A percentile compares a stretch with the other conserved stretches of the same genome.
Evolutionary conservation across 2,888 invertebrate species (phyloP).

Genomic region (Ochropacha duplaris): DNA sequence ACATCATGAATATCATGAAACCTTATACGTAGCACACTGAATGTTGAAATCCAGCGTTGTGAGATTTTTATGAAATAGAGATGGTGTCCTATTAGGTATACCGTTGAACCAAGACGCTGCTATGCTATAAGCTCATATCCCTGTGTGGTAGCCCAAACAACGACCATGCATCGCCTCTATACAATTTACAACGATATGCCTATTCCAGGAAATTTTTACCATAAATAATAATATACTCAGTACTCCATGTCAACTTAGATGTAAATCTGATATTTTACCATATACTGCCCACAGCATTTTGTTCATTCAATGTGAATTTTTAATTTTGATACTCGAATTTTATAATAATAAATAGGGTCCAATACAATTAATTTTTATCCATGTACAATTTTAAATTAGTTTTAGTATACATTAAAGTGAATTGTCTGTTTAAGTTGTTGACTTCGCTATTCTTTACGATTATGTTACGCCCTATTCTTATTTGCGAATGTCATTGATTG

Average conservation of each 20-base stretch:
- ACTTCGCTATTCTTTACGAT: background rate
- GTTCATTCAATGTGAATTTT: background rate
- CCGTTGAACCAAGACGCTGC: background rate
- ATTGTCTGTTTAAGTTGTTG: background rate
- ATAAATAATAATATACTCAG: background rate
- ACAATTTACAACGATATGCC: background rate
- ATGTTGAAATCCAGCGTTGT: background rate
- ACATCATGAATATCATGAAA: conserved; percentile 80
- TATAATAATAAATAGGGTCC: background rate
- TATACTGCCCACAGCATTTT: background rate
- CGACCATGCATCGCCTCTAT: background rate
- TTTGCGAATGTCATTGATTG: too few species aligned
- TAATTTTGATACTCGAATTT: background rate
- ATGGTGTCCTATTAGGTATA: background rate
- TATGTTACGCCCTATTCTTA: too few species aligned
- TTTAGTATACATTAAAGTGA: background rate
- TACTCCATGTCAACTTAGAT: background rate
- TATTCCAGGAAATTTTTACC: background rate
- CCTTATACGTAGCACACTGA: conserved; percentile 37
- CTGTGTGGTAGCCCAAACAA: too few species aligned
- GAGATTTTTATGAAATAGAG: background rate
- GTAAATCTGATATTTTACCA: background rate
- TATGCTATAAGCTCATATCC: background rate
- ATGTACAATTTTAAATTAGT: background rate
- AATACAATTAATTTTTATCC: background rate